Conservation (phyloP, 2,113 vertebrate genomes). For the Jaculus jaculus region DNA sequence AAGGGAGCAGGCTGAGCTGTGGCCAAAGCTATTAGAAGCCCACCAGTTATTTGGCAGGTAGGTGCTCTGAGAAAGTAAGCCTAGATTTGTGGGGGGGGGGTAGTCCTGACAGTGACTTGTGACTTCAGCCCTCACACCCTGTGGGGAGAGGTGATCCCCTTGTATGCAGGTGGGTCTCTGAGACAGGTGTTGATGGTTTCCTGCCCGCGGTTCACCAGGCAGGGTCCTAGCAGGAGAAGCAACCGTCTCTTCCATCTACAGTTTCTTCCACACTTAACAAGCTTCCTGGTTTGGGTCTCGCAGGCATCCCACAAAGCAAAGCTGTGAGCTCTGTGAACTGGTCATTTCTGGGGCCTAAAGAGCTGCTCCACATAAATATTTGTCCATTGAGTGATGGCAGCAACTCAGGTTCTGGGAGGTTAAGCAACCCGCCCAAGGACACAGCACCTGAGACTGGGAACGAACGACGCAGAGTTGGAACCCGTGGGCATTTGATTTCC, state of each 20-base stretch:
- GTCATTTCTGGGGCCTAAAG: conserved; percentile 27
- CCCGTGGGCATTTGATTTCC: neutral
- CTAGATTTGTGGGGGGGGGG: neutral
- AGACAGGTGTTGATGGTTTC: neutral
- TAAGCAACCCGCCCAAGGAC: conserved; percentile 42
- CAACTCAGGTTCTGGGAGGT: neutral
- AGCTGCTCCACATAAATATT: conserved; percentile 56
- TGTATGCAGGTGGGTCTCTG: neutral
- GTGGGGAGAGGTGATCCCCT: neutral
- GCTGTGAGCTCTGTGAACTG: neutral
- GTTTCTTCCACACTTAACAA: neutral
- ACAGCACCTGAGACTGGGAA: neutral
- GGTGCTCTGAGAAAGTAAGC: conserved; percentile 61
- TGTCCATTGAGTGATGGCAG: neutral
- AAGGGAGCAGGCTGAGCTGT: conserved; percentile 43
- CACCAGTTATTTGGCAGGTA: conserved; percentile 46
- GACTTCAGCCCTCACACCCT: neutral
- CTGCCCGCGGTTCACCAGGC: neutral
- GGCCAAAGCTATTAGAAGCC: conserved; percentile 63
- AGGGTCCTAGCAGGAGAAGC: neutral
- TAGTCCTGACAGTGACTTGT: conserved; percentile 37
- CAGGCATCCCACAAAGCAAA: neutral
- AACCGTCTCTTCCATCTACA: neutral
- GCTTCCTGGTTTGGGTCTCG: neutral
- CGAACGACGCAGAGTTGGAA: neutral